Percentiles rank a stretch among this genome's conserved stretches.
Conservation (phyloP, 1,140 invertebrate species). For the Melanaphis sacchari region DNA sequence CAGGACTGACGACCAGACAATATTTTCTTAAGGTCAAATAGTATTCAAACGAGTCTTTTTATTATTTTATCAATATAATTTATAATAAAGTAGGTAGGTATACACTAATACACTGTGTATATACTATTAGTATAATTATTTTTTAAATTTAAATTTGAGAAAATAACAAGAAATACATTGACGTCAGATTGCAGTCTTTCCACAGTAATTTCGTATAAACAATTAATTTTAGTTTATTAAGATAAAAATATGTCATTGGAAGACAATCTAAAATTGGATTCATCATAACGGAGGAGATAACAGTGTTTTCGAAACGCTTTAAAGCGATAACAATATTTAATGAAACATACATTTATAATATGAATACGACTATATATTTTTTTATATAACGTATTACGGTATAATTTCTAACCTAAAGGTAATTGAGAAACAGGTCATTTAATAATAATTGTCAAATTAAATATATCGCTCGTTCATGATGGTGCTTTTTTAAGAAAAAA, state of each 20-base stretch:
- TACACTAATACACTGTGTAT: background rate
- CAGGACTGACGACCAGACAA: background rate
- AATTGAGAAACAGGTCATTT: background rate
- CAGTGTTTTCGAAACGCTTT: background rate
- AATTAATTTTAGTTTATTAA: constrained; percentile 9
- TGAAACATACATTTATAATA: background rate
- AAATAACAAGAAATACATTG: background rate
- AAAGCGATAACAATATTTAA: background rate
- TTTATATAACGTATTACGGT: background rate
- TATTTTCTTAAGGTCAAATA: background rate
- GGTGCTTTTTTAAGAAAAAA: background rate
- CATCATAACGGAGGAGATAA: background rate
- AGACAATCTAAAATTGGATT: background rate
- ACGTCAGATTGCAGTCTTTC: background rate
- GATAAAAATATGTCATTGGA: too few species aligned
- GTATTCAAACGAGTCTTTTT: background rate
- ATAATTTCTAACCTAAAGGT: background rate
- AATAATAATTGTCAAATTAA: background rate
- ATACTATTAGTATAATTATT: background rate
- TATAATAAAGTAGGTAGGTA: background rate
- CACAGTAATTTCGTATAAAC: background rate
- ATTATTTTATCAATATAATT: background rate
- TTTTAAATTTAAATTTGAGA: background rate
- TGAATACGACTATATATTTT: background rate
- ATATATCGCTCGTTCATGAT: background rate